These are phyloP conservation scores for Telenomus remus DNA, from an alignment of 1,140 invertebrate species.

Conservation along the genomic window DNA sequence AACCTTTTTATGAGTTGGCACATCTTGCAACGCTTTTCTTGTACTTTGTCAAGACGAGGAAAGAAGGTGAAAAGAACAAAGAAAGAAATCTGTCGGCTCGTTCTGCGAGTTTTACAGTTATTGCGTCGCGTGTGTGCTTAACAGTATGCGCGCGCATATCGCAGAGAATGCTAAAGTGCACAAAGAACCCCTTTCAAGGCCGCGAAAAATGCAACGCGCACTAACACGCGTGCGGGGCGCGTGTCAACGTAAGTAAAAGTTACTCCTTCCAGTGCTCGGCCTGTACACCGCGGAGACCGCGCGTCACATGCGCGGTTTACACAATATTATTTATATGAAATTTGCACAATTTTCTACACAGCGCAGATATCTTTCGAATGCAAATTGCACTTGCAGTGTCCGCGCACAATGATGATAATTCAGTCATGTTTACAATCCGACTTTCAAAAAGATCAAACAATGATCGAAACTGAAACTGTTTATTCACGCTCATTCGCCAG, in stretches of 20 bases:
- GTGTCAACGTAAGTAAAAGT: constrained; percentile 64
- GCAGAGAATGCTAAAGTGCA: constrained; percentile 68
- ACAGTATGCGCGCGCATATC: constrained; percentile 52
- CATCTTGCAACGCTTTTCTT: constrained; percentile 38
- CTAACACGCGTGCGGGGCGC: constrained; percentile 59
- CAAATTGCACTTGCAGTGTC: background rate
- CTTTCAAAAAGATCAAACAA: too few relatives aligned
- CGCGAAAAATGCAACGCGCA: constrained; percentile 63
- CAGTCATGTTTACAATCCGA: too few relatives aligned
- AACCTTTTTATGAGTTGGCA: constrained; percentile 34
- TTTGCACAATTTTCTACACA: constrained; percentile 50
- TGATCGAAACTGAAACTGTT: too few relatives aligned
- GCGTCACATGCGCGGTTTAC: constrained; percentile 53
- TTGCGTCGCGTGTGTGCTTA: constrained; percentile 58
- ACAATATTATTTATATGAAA: constrained; percentile 56
- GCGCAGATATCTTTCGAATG: constrained; percentile 12
- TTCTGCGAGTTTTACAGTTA: constrained; percentile 58
- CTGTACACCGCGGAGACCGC: constrained; percentile 50
- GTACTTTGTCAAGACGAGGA: constrained; percentile 29
- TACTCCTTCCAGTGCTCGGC: constrained; percentile 36
- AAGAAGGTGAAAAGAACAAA: constrained; percentile 24
- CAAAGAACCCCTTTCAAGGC: constrained; percentile 75
- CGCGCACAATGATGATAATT: too few relatives aligned
- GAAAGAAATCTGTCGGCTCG: constrained; percentile 49
- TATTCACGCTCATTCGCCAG: too few relatives aligned